Percentiles rank a stretch among this genome's conserved stretches.
phyloP scores from a whole-genome alignment of 2,113 vertebrate genomes.

The Indri indri region DNA sequence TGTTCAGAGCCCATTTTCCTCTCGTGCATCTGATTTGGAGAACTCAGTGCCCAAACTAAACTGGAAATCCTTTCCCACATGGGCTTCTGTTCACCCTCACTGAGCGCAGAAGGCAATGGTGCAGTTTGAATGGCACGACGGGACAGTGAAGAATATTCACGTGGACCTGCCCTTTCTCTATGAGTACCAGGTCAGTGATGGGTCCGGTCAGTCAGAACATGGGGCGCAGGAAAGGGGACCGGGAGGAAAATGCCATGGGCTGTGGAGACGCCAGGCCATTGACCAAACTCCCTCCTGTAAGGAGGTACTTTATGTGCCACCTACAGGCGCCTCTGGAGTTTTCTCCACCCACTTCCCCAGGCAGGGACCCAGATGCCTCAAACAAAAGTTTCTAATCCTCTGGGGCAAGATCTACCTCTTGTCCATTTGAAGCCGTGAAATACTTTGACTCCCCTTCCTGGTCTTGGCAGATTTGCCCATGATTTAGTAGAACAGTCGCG shows the following conservation, averaged over 20 bases:
- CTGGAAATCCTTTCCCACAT: background rate
- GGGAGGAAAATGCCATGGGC: background rate
- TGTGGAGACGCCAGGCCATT: background rate
- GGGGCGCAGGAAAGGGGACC: background rate
- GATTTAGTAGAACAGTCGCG: background rate
- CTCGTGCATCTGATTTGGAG: background rate
- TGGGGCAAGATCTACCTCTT: background rate
- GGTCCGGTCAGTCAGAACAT: background rate
- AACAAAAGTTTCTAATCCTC: background rate
- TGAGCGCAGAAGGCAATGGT: constrained; percentile 86
- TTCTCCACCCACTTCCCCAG: background rate
- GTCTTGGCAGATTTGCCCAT: background rate
- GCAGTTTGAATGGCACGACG: constrained; percentile 89
- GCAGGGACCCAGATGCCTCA: background rate
- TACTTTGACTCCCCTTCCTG: background rate
- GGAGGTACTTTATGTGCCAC: background rate
- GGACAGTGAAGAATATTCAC: constrained; percentile 88
- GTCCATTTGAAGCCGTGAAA: background rate
- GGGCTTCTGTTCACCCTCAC: background rate
- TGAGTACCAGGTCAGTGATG: constrained; percentile 87
- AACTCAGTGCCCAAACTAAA: background rate
- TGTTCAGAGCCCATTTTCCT: background rate
- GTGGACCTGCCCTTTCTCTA: constrained; percentile 85
- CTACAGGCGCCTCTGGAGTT: background rate
- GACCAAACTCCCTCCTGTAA: background rate